Conservation (phyloP, 2,888 invertebrate genomes). For the Eristalis arbustorum region DNA sequence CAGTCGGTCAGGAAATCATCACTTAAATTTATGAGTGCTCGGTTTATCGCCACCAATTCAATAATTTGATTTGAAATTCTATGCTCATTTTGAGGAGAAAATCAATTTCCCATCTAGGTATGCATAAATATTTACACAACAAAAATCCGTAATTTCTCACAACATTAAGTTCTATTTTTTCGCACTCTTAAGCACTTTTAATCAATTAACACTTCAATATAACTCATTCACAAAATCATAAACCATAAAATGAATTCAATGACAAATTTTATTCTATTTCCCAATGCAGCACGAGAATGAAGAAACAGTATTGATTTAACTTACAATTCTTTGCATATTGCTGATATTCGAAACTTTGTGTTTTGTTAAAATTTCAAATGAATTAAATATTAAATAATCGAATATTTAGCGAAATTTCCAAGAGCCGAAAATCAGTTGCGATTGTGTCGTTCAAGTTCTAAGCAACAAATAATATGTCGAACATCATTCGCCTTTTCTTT, state of each 20-base stretch:
- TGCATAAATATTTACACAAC: not conserved
- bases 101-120: not conserved
- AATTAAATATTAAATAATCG: not conserved
- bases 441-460: conserved; percentile 76
- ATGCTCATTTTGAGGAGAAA: not conserved
- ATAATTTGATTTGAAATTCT: not conserved
- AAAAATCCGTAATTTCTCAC: not conserved
- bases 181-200: not conserved
- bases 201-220: not conserved
- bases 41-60: not conserved
- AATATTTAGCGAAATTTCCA: conserved; percentile 72
- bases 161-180: not conserved
- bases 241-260: not conserved
- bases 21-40: not conserved
- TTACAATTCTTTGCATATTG: conserved; percentile 61
- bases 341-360: not conserved
- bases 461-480: conserved; percentile 76
- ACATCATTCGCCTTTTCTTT: conserved; percentile 77
- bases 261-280: not conserved
- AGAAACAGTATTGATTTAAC: not conserved
- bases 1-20: no score
- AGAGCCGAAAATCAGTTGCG: conserved; percentile 24
- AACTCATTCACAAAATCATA: not conserved
- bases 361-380: not conserved
- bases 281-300: not conserved